Base-by-base conservation (phyloP, 1,140 invertebrate species). In the Subanguina moxae region DNA sequence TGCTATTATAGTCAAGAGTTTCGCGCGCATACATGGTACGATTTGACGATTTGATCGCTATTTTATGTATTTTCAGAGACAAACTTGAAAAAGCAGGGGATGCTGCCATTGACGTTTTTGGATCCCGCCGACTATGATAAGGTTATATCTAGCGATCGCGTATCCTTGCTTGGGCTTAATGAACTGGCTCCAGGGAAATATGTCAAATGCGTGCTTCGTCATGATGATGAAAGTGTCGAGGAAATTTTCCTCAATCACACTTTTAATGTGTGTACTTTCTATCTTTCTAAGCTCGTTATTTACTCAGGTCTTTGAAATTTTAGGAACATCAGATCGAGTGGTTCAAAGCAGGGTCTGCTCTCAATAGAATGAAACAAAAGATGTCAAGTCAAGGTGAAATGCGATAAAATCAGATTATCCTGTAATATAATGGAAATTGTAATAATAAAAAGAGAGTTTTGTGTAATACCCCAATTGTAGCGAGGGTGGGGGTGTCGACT, bases 1-100 rank as follows among this genome's bases (percentile, higher is more conserved):
- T 42, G 96, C 94, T 48, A 97, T 99, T 79, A 99, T 99, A 82
- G 93, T 97, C 32, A 98, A 98, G 85, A 94, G 92, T 63, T 99
- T 99, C 85, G 96, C 96, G 58, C 89, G 96, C 83, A 99, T 99
- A 83, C 96, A 99, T 85, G 87, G 87, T 87, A 77, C 8, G 19
- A 7, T 32, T 21, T 38, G n/a, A n/a, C n/a, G n/a, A n/a, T n/a
- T n/a, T n/a, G n/a, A n/a, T n/a, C n/a, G n/a, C n/a, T 52, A 25
- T 7, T 25, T 7, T 8, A 21, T 8, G 3, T 52, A 5, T 52
- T 21, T 82, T 83, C 76, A 87, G 95, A 99, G 86, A 99, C 96
- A 0, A 99, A 99, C 85, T 84, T 99, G 76, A 99, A 99, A 86
- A 99, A 99, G 83, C 96, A 99, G 83, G 96, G 96, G 72, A 83